Base-by-base conservation (phyloP, 2,888 invertebrate species). In the Melanophora roralis region DNA sequence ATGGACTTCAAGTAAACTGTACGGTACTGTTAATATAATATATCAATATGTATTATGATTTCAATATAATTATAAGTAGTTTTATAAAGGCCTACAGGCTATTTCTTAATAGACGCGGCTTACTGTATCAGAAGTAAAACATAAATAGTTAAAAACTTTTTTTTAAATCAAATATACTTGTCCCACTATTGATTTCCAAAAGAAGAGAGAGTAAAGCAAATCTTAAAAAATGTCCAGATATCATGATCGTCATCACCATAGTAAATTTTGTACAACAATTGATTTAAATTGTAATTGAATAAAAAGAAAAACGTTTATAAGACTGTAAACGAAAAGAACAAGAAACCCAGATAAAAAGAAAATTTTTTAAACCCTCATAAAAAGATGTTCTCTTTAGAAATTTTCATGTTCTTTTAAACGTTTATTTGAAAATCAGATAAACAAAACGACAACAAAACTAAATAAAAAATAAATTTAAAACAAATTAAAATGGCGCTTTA, bases 281-380 rank as follows among this genome's bases (percentile, higher is more conserved):
- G 87, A 86, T 85, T 86, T 87, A 85, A 88, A 88, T 88, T 88
- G 85, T 86, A 86, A 87, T 88, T 88, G 87, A 88, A 88, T 87
- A 82, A 86, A 72, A 69, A 72, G 76, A 78, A 64, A 27, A 76
- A 77, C 71, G 23, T 69, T 78, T 27, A 55, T 77, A 75, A 72
- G 77, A 75, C 53, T 59, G 62, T 11, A 23, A 75, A 78, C 55
- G 68, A 65, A 73, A 67, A 71, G 19, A 36, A 49, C 47, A 27
- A 64, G 34, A 55, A 11, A 47, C 16, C 9, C 23, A 68, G 53
- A 65, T 19, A 64, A 47, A 34, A 16, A 53, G 32, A 40, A 49
- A 23, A 36, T 7, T n/a, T n/a, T n/a, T n/a, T n/a, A 43, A 60
- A 40, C 57, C 57, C 49, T 21, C 14, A 16, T 23, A 27, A 57